Percentiles rank a stretch among this genome's conserved stretches.
Evolutionary conservation across 2,113 vertebrate genomes (phyloP).

Genomic region (Aptenodytes patagonicus): DNA sequence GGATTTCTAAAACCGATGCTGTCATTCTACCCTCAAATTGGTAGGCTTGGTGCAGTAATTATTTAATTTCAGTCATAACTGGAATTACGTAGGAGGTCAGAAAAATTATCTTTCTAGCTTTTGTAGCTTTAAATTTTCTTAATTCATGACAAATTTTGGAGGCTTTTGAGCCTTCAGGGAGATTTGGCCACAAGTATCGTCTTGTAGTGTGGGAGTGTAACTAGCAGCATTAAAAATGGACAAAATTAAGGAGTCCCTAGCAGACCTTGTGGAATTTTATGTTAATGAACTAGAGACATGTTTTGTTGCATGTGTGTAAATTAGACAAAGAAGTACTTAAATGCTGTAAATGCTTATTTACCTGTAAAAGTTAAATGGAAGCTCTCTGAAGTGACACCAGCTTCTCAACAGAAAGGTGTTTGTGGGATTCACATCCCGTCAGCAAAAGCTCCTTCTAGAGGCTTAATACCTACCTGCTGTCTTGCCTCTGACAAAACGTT

Average conservation of each 20-base stretch:
- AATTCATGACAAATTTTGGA: background rate
- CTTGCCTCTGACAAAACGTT: background rate
- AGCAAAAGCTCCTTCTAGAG: background rate
- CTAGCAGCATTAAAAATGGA: background rate
- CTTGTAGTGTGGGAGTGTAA: background rate
- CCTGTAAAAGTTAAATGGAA: background rate
- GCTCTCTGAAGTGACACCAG: background rate
- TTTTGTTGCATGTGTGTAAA: background rate
- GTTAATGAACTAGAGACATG: background rate
- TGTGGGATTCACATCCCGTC: background rate
- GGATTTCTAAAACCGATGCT: background rate
- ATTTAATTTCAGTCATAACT: fast-evolving
- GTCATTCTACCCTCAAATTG: background rate
- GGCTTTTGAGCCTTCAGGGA: background rate
- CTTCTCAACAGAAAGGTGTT: background rate
- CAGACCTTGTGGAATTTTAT: background rate
- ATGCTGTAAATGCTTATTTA: background rate
- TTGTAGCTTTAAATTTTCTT: background rate
- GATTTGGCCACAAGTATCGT: fast-evolving
- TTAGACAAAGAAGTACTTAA: background rate
- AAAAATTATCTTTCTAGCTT: background rate
- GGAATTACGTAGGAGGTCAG: background rate
- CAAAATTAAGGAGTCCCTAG: background rate
- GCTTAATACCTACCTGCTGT: background rate
- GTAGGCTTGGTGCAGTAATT: background rate